These are phyloP conservation scores for Pterois miles DNA, from an alignment of 2,797 vertebrate species.

Conservation along the genomic window DNA sequence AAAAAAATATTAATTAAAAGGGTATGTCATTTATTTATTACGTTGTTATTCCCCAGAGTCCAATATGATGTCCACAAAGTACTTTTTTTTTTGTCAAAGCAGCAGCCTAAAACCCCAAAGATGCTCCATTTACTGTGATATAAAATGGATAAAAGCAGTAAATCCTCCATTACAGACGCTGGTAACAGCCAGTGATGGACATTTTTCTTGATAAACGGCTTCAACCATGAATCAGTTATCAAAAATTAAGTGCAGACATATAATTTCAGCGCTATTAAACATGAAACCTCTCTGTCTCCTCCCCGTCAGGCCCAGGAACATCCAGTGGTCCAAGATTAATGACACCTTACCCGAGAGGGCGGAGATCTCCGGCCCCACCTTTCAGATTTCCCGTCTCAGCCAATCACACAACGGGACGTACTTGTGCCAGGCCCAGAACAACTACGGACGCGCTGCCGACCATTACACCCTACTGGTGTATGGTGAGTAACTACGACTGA, in stretches of 20 bases:
- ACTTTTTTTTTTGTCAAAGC: neutral
- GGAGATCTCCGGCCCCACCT: slow-evolving; percentile 85
- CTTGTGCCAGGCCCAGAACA: slow-evolving; percentile 91
- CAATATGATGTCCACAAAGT: neutral
- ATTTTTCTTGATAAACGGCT: neutral
- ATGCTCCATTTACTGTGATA: neutral
- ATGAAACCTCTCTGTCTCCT: neutral
- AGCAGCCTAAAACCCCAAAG: neutral
- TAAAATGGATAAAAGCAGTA: neutral
- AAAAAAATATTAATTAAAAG: neutral
- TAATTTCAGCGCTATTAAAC: neutral
- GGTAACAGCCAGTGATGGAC: neutral
- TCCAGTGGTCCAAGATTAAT: slow-evolving; percentile 91
- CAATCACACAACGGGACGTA: slow-evolving; percentile 92
- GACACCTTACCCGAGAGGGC: slow-evolving; percentile 90
- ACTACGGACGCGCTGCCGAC: slow-evolving; percentile 90
- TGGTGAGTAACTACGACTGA: slow-evolving; percentile 79
- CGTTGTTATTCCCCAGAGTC: neutral
- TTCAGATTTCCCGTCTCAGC: slow-evolving; percentile 89
- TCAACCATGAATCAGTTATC: neutral
- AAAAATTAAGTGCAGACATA: neutral
- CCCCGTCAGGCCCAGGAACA: slow-evolving; percentile 84
- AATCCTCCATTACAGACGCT: neutral
- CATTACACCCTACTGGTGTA: slow-evolving; percentile 92
- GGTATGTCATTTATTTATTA: no score